Evolutionary conservation across 2,113 vertebrate species (phyloP).

Genomic region (Silurus asotus): DNA sequence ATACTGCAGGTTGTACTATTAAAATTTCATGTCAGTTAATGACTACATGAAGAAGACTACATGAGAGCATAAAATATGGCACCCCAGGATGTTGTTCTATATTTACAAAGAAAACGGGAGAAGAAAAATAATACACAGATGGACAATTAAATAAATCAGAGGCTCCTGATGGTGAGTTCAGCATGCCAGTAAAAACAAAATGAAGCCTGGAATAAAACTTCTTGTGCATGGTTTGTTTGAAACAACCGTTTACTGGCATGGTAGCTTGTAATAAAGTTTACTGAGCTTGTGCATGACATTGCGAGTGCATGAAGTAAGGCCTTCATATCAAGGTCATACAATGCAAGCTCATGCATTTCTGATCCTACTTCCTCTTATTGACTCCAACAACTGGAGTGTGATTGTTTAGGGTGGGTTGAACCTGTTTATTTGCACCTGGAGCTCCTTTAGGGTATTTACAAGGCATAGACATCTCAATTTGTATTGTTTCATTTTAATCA

Average conservation of each 20-base stretch:
- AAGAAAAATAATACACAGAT: background rate
- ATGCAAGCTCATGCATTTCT: background rate
- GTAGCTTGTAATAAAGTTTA: background rate
- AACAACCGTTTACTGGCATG: background rate
- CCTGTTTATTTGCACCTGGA: background rate
- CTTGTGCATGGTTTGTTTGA: background rate
- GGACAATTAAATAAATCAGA: background rate
- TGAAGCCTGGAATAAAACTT: background rate
- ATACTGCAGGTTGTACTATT: background rate
- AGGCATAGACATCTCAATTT: slow-evolving; percentile 9
- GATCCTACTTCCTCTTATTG: slow-evolving; percentile 45
- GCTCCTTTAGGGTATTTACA: slow-evolving; percentile 17
- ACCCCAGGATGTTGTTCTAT: background rate
- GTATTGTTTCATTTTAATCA: background rate
- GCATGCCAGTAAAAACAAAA: background rate
- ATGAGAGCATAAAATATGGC: background rate
- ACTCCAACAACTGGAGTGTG: slow-evolving; percentile 15
- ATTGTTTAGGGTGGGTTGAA: background rate
- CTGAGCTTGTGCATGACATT: background rate
- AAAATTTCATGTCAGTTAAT: background rate
- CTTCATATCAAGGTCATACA: background rate
- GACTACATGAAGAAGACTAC: background rate
- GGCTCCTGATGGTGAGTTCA: background rate
- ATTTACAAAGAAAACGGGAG: background rate
- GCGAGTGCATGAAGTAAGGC: background rate